These are phyloP conservation scores for Basileuterus tristriatus DNA, from an alignment of 2,797 vertebrate species.

Conservation along the genomic window DNA sequence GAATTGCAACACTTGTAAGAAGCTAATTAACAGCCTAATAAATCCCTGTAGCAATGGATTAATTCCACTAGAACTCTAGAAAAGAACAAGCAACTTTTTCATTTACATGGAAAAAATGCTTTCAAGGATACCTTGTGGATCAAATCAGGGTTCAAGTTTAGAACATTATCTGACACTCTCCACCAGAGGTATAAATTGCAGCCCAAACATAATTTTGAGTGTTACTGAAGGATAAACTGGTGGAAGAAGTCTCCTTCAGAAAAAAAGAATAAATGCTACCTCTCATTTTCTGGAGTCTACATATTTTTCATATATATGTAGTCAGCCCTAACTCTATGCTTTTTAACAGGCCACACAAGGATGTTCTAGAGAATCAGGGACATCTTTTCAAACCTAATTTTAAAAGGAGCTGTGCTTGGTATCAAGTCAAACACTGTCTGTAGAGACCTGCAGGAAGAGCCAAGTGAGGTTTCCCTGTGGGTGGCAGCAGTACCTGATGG, in stretches of 20 bases:
- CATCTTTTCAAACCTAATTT: background rate
- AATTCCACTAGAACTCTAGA: conserved; percentile 19
- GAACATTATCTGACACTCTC: background rate
- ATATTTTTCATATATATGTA: background rate
- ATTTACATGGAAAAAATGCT: background rate
- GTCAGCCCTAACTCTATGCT: background rate
- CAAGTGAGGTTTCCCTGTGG: background rate
- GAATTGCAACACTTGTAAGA: background rate
- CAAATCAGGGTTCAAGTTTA: background rate
- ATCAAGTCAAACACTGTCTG: fast-evolving
- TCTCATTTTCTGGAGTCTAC: background rate
- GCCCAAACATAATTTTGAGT: background rate
- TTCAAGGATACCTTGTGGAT: background rate
- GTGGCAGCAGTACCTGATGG: background rate
- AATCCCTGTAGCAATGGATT: conserved; percentile 17
- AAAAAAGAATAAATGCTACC: background rate
- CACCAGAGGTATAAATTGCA: background rate
- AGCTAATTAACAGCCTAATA: conserved; percentile 36
- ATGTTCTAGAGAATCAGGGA: background rate
- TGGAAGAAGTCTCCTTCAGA: background rate
- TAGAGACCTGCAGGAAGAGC: background rate
- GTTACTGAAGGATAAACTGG: background rate
- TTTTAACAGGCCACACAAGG: background rate
- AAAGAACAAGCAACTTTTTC: background rate
- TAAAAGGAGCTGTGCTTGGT: background rate